Evolutionary conservation across 2,888 invertebrate species (phyloP).

Genomic region (Liopterus haemorrhoidalis): DNA sequence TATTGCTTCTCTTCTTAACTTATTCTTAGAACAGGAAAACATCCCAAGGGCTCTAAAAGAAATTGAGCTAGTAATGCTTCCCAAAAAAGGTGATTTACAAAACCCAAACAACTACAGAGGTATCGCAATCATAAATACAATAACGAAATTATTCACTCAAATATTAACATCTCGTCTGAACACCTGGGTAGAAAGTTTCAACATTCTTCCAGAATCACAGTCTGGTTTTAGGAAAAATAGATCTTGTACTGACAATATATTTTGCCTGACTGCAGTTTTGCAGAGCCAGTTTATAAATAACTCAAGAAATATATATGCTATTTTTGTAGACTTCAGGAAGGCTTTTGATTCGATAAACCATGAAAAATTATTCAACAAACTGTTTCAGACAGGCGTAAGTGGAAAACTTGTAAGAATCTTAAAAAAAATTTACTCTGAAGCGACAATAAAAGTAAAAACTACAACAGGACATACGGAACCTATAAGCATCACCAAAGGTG

Average conservation of each 20-base stretch:
- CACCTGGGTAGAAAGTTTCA: constrained; percentile 1
- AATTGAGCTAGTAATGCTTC: constrained; percentile 2
- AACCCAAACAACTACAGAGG: constrained; percentile 5
- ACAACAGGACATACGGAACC: background rate
- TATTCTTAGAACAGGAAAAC: constrained; percentile 1
- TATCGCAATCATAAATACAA: constrained; percentile 2
- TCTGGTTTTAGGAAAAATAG: constrained; percentile 9
- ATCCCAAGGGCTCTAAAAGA: constrained; percentile 1
- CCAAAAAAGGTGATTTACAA: constrained; percentile 2
- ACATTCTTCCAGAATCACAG: constrained; percentile 7
- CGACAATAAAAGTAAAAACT: background rate
- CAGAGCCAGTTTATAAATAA: constrained; percentile 3
- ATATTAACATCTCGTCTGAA: constrained; percentile 1
- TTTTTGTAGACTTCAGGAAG: constrained; percentile 10
- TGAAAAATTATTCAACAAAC: constrained; percentile 2
- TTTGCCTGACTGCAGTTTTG: constrained; percentile 3
- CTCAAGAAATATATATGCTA: constrained; percentile 11
- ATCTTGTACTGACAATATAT: constrained; percentile 5
- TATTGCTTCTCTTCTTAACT: background rate
- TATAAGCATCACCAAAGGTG: constrained; percentile 8
- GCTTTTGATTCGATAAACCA: constrained; percentile 7
- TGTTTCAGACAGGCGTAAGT: constrained; percentile 2
- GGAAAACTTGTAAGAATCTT: background rate
- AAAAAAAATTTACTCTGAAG: constrained; percentile 7
- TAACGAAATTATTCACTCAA: constrained; percentile 5